Evolutionary conservation across 2,113 vertebrate genomes (phyloP).

Genomic region (Pterocles orientalis): DNA sequence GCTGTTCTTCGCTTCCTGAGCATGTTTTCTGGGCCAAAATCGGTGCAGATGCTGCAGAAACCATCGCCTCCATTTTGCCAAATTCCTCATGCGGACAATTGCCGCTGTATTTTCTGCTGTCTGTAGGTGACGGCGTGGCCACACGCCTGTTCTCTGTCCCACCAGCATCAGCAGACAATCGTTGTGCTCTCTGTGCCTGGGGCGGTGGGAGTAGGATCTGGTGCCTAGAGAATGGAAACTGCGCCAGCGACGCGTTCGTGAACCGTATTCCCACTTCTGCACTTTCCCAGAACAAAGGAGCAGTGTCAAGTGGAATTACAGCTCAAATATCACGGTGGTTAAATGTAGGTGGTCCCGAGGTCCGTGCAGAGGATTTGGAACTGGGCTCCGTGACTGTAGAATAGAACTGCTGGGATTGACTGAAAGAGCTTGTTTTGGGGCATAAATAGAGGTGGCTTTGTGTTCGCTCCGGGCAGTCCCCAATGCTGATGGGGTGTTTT

Average conservation of each 20-base stretch:
- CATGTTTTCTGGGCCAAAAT: fast-evolving
- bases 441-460: conserved; percentile 75
- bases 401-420: conserved; percentile 58
- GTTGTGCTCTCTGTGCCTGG: background rate
- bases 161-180: background rate
- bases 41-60: background rate
- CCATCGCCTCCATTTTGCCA: background rate
- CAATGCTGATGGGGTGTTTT: background rate
- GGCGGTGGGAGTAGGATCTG: conserved; percentile 59
- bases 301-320: conserved; percentile 69
- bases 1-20: background rate
- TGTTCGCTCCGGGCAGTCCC: conserved; percentile 4
- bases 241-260: background rate
- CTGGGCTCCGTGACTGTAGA: conserved; percentile 52
- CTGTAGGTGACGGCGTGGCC: conserved; percentile 24
- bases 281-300: conserved; percentile 75
- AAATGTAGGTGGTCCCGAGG: conserved; percentile 76
- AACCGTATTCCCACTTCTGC: conserved; percentile 59
- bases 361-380: conserved; percentile 33
- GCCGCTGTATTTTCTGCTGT: background rate
- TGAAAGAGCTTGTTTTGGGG: conserved; percentile 66
- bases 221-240: conserved; percentile 33
- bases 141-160: background rate
- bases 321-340: conserved; percentile 73
- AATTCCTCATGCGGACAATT: background rate